phyloP scores from a whole-genome alignment of 1,140 invertebrate genomes.

The Tetramorium parvispinum region DNA sequence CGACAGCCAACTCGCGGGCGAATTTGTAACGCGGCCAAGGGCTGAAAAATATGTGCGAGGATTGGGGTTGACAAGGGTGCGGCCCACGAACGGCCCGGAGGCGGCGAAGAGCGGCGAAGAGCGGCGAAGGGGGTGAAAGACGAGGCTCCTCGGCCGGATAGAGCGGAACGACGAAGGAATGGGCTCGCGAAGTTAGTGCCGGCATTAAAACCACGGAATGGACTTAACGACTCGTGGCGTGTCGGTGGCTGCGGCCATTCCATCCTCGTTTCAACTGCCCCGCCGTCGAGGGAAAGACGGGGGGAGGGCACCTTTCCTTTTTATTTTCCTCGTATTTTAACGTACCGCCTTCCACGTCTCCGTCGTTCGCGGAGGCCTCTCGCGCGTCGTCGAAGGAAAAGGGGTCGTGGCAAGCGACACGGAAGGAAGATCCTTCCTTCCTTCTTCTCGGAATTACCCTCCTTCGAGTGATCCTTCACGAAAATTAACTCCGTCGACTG shows the following conservation, averaged over 20 bases:
- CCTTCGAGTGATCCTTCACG: slow-evolving; percentile 45
- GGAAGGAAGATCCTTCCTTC: slow-evolving; percentile 50
- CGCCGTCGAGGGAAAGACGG: neutral
- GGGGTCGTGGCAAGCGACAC: slow-evolving; percentile 25
- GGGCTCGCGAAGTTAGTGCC: slow-evolving; percentile 73
- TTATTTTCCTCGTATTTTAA: slow-evolving; percentile 41
- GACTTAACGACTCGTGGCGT: slow-evolving; percentile 75
- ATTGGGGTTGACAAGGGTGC: slow-evolving; percentile 68
- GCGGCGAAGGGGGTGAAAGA: slow-evolving; percentile 30
- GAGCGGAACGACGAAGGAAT: slow-evolving; percentile 65
- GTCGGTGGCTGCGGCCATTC: slow-evolving; percentile 62
- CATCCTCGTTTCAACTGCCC: slow-evolving; percentile 27
- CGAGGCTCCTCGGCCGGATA: slow-evolving; percentile 60
- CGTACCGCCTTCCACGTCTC: neutral
- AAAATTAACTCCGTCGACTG: slow-evolving; percentile 56
- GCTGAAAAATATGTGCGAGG: slow-evolving; percentile 68
- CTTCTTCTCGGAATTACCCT: slow-evolving; percentile 54
- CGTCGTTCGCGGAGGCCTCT: neutral
- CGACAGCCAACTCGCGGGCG: slow-evolving; percentile 46
- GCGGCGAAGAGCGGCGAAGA: neutral
- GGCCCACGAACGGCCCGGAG: slow-evolving; percentile 1
- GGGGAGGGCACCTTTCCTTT: neutral
- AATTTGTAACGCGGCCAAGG: slow-evolving; percentile 71
- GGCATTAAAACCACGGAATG: slow-evolving; percentile 74
- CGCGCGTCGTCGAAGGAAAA: slow-evolving; percentile 38